Percentiles rank a stretch among this genome's conserved stretches.
Conservation (phyloP, 2,888 invertebrate species). For the Phaedon cochleariae region DNA sequence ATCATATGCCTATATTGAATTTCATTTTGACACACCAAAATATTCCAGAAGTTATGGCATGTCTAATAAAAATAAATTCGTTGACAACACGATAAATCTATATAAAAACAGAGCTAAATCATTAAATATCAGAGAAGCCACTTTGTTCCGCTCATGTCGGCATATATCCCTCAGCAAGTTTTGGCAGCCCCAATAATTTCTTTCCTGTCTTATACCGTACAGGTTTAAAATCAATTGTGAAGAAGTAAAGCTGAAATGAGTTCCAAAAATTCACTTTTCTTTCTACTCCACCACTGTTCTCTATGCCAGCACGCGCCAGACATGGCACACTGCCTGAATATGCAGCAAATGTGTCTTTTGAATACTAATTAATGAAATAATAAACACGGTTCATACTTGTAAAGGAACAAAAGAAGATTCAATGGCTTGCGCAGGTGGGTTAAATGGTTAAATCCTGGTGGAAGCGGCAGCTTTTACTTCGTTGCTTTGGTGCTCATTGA, state of each 20-base stretch:
- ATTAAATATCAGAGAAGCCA: too few relatives aligned
- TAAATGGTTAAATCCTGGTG: slow-evolving; percentile 28
- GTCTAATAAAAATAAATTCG: too few relatives aligned
- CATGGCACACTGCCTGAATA: slow-evolving; percentile 56
- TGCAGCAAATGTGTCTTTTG: slow-evolving; percentile 38
- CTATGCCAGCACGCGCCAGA: slow-evolving; percentile 57
- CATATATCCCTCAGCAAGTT: too few relatives aligned
- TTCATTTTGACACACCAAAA: too few relatives aligned
- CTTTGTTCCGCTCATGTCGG: too few relatives aligned
- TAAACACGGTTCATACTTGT: slow-evolving; percentile 40
- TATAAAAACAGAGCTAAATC: too few relatives aligned
- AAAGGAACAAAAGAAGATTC: slow-evolving; percentile 39
- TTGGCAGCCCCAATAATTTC: too few relatives aligned
- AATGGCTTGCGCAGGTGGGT: slow-evolving; percentile 38
- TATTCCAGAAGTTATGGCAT: too few relatives aligned
- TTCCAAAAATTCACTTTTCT: background rate
- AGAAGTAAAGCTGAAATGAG: background rate
- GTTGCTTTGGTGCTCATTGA: slow-evolving; percentile 31
- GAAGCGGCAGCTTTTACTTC: slow-evolving; percentile 19
- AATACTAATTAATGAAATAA: slow-evolving; percentile 42
- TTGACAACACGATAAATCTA: too few relatives aligned
- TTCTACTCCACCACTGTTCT: slow-evolving; percentile 35
- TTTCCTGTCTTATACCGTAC: too few relatives aligned
- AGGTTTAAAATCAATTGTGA: too few relatives aligned
- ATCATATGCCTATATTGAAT: too few relatives aligned